These are phyloP conservation scores for Ctenicera cuprea DNA, from an alignment of 2,888 invertebrate genomes.

Conservation along the genomic window DNA sequence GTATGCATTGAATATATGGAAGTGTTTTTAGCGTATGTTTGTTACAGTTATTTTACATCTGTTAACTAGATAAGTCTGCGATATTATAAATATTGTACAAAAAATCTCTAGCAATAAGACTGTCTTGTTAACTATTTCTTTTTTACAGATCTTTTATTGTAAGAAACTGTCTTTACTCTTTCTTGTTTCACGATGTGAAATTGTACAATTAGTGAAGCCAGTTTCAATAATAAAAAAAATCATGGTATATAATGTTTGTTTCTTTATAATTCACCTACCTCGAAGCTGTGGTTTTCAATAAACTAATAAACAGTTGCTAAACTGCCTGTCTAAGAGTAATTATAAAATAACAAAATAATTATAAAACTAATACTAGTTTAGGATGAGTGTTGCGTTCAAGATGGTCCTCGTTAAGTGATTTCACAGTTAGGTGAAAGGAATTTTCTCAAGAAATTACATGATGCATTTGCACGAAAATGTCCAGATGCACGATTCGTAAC, in stretches of 20 bases:
- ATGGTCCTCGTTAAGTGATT: conserved; percentile 10
- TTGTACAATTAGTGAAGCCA: conserved; percentile 13
- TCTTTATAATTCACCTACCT: background rate
- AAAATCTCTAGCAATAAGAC: too few relatives aligned
- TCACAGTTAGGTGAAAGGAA: conserved; percentile 32
- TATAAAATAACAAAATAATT: too few relatives aligned
- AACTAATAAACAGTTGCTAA: too few relatives aligned
- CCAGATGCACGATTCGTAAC: conserved; percentile 4
- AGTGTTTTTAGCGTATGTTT: conserved; percentile 17
- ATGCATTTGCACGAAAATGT: conserved; percentile 20
- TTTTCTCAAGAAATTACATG: conserved; percentile 22
- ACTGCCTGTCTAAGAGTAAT: too few relatives aligned
- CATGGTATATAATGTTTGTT: background rate
- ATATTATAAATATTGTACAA: background rate
- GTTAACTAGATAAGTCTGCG: conserved; percentile 5
- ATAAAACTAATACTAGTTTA: too few relatives aligned
- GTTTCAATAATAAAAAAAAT: conserved; percentile 3
- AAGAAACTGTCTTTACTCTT: background rate
- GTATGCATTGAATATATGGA: background rate
- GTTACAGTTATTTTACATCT: conserved; percentile 11
- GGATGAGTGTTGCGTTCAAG: background rate
- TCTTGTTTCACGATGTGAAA: conserved; percentile 4
- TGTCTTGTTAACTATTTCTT: too few relatives aligned
- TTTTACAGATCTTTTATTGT: too few relatives aligned
- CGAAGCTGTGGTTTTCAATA: too few relatives aligned